Evolutionary conservation across 2,797 vertebrate species (phyloP).

Genomic region (Etheostoma perlongum): DNA sequence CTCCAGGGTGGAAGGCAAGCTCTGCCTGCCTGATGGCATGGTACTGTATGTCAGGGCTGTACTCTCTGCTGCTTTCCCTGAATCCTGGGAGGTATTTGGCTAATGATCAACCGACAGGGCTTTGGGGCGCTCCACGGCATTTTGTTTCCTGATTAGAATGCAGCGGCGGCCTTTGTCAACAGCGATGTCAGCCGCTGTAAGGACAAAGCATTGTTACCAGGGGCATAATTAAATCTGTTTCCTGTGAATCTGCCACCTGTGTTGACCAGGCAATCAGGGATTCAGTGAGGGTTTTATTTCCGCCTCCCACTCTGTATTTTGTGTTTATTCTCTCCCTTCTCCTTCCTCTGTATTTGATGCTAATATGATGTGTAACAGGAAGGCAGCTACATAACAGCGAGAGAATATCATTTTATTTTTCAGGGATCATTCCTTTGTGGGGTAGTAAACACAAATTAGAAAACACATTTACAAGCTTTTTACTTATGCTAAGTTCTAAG

Average conservation of each 20-base stretch:
- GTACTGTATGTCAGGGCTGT: constrained; percentile 86
- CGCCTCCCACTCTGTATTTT: constrained; percentile 58
- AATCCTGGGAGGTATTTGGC: constrained; percentile 85
- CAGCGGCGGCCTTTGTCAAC: constrained; percentile 95
- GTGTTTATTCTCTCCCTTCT: constrained; percentile 64
- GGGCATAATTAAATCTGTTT: constrained; percentile 94
- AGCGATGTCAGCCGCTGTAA: constrained; percentile 91
- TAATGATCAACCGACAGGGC: constrained; percentile 93
- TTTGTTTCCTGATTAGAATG: constrained; percentile 99
- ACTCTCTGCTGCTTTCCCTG: constrained; percentile 60
- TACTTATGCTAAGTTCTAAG: neutral
- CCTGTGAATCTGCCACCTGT: constrained; percentile 86
- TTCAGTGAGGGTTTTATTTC: constrained; percentile 45
- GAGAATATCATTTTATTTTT: constrained; percentile 6
- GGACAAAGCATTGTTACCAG: constrained; percentile 94
- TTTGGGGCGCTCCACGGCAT: constrained; percentile 87
- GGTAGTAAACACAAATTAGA: constrained; percentile 19
- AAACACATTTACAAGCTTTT: constrained; percentile 3
- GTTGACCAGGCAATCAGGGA: constrained; percentile 86
- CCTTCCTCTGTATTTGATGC: constrained; percentile 43
- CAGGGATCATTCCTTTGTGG: neutral
- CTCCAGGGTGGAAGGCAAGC: constrained; percentile 86
- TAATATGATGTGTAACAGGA: constrained; percentile 36
- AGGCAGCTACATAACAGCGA: constrained; percentile 18
- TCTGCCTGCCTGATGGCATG: constrained; percentile 89